Evolutionary conservation across 2,113 vertebrate genomes (phyloP).

Genomic region (Gymnobelideus leadbeateri): DNA sequence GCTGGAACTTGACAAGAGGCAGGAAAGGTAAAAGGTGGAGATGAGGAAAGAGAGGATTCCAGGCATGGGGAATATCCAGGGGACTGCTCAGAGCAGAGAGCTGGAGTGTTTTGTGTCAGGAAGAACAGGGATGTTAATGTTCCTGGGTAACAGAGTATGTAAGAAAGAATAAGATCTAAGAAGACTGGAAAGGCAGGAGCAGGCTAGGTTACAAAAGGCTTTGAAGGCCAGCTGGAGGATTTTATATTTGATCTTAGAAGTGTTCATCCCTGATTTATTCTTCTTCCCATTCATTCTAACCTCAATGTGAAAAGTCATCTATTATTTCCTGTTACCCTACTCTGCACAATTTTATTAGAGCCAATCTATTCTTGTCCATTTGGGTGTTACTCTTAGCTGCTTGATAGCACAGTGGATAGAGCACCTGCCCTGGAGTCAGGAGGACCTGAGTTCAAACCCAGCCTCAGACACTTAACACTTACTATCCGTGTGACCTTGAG

Average conservation of each 20-base stretch:
- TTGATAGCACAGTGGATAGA: neutral
- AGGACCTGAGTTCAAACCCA: neutral
- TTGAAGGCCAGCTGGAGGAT: neutral
- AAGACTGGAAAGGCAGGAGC: neutral
- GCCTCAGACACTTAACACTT: too few species aligned
- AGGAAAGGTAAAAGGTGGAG: neutral
- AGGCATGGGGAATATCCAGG: neutral
- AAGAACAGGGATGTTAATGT: neutral
- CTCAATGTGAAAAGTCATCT: neutral
- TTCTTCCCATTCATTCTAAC: neutral
- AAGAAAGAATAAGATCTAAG: neutral
- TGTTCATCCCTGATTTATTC: neutral
- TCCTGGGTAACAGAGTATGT: neutral
- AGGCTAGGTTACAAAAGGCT: neutral
- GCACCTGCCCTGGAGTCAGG: neutral
- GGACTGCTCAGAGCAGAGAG: neutral
- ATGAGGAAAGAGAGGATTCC: neutral
- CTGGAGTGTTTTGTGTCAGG: neutral
- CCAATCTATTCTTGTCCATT: neutral
- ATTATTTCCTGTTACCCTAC: neutral
- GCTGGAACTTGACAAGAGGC: neutral
- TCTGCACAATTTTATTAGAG: neutral
- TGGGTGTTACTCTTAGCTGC: neutral
- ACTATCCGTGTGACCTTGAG: too few species aligned
- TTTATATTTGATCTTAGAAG: neutral